Evolutionary conservation across 2,113 vertebrate species (phyloP).

Genomic region (Cyanocitta stelleri): DNA sequence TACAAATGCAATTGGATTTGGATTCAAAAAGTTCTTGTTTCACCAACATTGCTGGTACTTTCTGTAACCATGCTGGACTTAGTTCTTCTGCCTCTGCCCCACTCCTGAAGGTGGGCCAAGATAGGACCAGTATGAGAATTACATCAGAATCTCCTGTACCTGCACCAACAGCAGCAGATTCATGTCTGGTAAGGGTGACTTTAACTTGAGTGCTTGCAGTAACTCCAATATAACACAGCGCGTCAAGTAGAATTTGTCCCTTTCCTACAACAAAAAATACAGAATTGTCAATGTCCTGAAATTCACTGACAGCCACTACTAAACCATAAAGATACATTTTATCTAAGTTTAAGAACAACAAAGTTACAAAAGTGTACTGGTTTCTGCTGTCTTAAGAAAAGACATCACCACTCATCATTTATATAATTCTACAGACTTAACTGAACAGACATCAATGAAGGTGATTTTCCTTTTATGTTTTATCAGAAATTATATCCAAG

Average conservation of each 20-base stretch:
- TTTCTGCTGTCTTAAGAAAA: background rate
- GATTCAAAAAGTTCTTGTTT: background rate
- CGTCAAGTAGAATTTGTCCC: constrained; percentile 98
- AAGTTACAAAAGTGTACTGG: background rate
- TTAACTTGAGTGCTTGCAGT: constrained; percentile 95
- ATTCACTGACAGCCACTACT: background rate
- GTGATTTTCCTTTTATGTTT: background rate
- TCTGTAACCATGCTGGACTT: background rate
- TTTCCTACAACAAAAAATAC: constrained; percentile 78
- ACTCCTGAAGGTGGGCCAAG: background rate
- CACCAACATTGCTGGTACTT: background rate
- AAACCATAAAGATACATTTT: background rate
- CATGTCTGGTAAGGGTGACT: constrained; percentile 93
- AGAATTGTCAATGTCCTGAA: background rate
- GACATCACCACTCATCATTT: background rate
- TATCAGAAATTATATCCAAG: background rate
- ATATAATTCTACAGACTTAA: background rate
- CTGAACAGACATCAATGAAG: background rate
- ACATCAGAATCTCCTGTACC: constrained; percentile 71
- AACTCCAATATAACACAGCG: constrained; percentile 94
- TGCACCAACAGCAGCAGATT: constrained; percentile 95
- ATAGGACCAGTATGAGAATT: background rate
- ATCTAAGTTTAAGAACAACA: background rate
- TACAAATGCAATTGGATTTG: background rate
- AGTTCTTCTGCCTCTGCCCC: background rate